Conservation (phyloP, 2,888 invertebrate genomes). For the Reticulitermes lucifugus region DNA sequence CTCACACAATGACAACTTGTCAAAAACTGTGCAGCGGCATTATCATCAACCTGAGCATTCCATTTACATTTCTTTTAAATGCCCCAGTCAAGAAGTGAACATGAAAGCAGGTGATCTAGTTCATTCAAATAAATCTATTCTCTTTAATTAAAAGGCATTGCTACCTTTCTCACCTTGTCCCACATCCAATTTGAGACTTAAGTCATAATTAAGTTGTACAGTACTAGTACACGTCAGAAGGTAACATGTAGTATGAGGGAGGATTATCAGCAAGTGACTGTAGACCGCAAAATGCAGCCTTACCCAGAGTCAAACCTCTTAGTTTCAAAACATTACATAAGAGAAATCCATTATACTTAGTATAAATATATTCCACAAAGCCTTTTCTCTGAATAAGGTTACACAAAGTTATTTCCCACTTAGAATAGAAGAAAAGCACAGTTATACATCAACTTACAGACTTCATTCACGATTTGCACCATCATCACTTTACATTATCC, state of each 20-base stretch:
- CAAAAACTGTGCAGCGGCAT: not conserved
- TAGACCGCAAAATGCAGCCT: conserved; percentile 29
- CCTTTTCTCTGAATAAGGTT: not conserved
- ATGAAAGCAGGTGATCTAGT: not conserved
- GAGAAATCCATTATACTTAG: not conserved
- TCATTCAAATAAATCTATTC: not conserved
- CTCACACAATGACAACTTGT: not conserved
- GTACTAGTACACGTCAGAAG: not conserved
- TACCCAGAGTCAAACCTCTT: conserved; percentile 29
- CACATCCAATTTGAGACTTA: conserved; percentile 1
- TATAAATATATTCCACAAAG: not conserved
- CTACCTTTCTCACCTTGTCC: conserved; percentile 7
- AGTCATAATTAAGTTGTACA: not conserved
- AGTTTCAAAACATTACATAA: not conserved
- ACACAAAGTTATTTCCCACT: conserved; percentile 24
- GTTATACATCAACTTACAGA: not conserved
- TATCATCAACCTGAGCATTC: conserved; percentile 18
- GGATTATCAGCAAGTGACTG: conserved; percentile 46
- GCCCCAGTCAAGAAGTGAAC: not conserved
- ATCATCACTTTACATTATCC: not conserved
- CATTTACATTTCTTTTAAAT: not conserved
- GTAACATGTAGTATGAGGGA: conserved; percentile 36
- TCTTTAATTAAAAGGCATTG: conserved; percentile 12
- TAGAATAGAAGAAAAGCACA: conserved; percentile 27
- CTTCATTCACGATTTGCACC: not conserved